Base-by-base conservation (phyloP, 2,113 vertebrate genomes). In the Sterna hirundo region DNA sequence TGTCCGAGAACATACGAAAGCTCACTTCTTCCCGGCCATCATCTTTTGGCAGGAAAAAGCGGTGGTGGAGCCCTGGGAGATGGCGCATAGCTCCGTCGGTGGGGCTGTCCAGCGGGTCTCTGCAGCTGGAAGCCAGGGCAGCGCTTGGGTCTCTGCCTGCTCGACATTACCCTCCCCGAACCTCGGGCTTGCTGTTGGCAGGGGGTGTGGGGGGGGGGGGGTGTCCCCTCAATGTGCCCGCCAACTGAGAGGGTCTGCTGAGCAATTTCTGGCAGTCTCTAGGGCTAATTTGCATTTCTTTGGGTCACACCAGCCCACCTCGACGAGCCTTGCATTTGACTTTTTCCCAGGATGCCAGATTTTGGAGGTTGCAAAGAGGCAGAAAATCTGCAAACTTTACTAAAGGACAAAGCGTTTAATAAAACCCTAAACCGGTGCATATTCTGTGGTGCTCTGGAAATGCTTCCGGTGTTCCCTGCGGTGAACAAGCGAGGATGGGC, bases 11-110 rank as follows among this genome's bases (percentile, higher is more conserved):
- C 10, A 17, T 27, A 51, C 23, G n/a, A 29, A 83, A 54, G 36
- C 69, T 92, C 5, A 1, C 6, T 71, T 29, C 46, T 66, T 49
- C 60, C 36, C 36, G 57, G n/a, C 46, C 46, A 13, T 14, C 34
- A 0, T 3, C 5, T 27, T 19, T 26, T 58, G 87, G 65, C 69
- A 72, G 46, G 68, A 34, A 6, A 9, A 11, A 54, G 27, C 7
- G 0, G 27, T 0, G 12, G 0, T 30, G 44, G 77, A 91, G 71
- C 62, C 23, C 1, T 2, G 2, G 79, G 64, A 52, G 29, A 13
- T 2, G 4, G 64, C 3, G 1, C 7, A 2, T n/a, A 16, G 11
- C 58, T 40, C 14, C 47, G 3, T 1, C 1, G 1, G 13, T 0
- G 5, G 54, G 32, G 40, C 29, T 57, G n/a, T 58, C 70, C 88